These are phyloP conservation scores for Saguinus midas DNA, from an alignment of 2,113 vertebrate species.

Conservation along the genomic window DNA sequence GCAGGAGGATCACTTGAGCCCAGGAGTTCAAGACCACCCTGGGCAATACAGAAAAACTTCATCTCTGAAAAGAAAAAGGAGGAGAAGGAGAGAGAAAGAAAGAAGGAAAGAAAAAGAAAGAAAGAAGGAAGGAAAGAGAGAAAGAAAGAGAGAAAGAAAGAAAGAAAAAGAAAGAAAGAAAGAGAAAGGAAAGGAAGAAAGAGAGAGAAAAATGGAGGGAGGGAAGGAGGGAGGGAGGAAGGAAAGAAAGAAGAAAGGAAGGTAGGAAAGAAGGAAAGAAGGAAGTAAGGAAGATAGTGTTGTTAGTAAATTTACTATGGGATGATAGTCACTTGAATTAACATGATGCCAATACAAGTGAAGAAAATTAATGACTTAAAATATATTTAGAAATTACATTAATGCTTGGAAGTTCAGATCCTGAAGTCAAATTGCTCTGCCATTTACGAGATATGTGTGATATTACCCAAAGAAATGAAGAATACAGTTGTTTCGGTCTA, in stretches of 20 bases:
- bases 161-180: rapidly evolving
- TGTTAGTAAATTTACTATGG: neutral
- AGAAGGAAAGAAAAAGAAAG: rapidly evolving
- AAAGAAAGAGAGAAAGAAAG: too few species aligned
- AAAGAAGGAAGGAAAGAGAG: rapidly evolving
- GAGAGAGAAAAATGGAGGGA: too few species aligned
- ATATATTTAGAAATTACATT: neutral
- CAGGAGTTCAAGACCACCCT: too few species aligned
- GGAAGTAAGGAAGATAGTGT: neutral
- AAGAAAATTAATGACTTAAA: neutral
- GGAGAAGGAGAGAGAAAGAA: rapidly evolving
- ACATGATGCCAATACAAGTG: neutral
- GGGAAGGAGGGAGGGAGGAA: too few species aligned
- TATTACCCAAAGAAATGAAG: neutral
- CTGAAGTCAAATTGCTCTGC: neutral
- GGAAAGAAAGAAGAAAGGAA: too few species aligned
- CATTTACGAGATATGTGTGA: neutral
- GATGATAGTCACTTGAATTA: neutral
- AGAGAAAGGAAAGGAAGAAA: rapidly evolving
- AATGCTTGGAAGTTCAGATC: neutral
- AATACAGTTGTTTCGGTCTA: neutral
- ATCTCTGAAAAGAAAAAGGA: too few species aligned
- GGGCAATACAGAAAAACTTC: too few species aligned
- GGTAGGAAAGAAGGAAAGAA: too few species aligned
- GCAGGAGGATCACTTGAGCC: too few species aligned